These are phyloP conservation scores for Stenolophus ochropezus DNA, from an alignment of 2,888 invertebrate genomes.

Conservation along the genomic window DNA sequence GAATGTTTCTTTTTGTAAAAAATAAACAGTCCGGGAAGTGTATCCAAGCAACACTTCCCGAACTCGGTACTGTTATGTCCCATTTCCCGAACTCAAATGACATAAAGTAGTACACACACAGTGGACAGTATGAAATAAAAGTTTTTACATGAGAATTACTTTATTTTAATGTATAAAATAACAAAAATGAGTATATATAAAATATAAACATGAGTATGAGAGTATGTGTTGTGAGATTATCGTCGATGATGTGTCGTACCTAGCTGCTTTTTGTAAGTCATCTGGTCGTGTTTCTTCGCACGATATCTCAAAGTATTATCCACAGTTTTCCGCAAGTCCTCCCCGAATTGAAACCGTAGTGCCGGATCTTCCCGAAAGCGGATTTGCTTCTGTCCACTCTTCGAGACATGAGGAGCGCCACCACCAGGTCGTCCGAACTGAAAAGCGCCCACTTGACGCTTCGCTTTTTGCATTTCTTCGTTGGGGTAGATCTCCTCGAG, in stretches of 20 bases:
- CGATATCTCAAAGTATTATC: conserved; percentile 83
- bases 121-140: no score
- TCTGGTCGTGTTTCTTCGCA: conserved; percentile 76
- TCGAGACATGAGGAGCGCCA: conserved; percentile 71
- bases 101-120: no score
- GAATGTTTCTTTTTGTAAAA: no score
- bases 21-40: no score
- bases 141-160: no score
- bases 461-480: conserved; percentile 73
- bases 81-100: no score
- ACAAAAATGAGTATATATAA: no score
- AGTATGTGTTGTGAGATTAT: not conserved
- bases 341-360: conserved; percentile 78
- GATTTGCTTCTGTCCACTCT: conserved; percentile 69
- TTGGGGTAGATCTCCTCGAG: conserved; percentile 79
- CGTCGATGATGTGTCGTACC: conserved; percentile 71
- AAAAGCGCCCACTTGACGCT: conserved; percentile 68
- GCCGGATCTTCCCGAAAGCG: conserved; percentile 77
- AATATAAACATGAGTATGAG: no score
- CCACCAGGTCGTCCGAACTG: conserved; percentile 69
- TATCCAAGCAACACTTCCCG: no score
- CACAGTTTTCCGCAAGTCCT: conserved; percentile 78
- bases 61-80: no score
- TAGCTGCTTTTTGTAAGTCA: conserved; percentile 77
- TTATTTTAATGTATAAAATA: no score